These are phyloP conservation scores for Gobio gobio DNA, from an alignment of 2,113 vertebrate species.

Conservation along the genomic window DNA sequence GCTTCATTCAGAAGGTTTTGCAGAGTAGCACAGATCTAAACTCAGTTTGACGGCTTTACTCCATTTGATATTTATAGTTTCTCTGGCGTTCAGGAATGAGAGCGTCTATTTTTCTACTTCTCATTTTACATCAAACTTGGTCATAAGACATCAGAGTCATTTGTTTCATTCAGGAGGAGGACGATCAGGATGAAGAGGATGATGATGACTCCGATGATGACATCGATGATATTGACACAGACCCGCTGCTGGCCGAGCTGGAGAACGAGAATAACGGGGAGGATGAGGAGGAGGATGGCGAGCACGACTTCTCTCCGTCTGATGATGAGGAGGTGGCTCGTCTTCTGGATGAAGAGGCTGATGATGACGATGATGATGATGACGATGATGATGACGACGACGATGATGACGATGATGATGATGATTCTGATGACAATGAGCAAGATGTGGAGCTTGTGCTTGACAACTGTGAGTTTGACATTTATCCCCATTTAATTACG, in stretches of 20 bases:
- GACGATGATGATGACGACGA: constrained; percentile 70
- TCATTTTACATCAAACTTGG: background rate
- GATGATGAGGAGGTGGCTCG: constrained; percentile 92
- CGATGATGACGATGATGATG: constrained; percentile 73
- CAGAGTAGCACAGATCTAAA: background rate
- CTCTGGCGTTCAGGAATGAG: background rate
- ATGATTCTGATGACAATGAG: constrained; percentile 76
- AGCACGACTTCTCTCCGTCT: constrained; percentile 90
- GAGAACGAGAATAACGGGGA: constrained; percentile 88
- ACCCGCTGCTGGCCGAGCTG: constrained; percentile 89
- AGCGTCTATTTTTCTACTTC: background rate
- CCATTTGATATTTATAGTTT: background rate
- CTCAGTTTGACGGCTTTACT: background rate
- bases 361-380: constrained; percentile 88
- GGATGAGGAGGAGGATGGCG: constrained; percentile 87
- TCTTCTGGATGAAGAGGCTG: constrained; percentile 88
- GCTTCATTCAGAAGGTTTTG: background rate
- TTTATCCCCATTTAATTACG: background rate
- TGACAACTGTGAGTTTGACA: constrained; percentile 84
- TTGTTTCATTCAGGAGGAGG: constrained; percentile 67
- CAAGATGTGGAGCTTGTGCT: constrained; percentile 89
- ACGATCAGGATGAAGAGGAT: constrained; percentile 88
- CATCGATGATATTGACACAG: constrained; percentile 93
- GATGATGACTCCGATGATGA: constrained; percentile 93
- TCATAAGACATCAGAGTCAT: background rate